Base-by-base conservation (phyloP, 2,888 invertebrate species). In the Lordiphosa andalusiaca region DNA sequence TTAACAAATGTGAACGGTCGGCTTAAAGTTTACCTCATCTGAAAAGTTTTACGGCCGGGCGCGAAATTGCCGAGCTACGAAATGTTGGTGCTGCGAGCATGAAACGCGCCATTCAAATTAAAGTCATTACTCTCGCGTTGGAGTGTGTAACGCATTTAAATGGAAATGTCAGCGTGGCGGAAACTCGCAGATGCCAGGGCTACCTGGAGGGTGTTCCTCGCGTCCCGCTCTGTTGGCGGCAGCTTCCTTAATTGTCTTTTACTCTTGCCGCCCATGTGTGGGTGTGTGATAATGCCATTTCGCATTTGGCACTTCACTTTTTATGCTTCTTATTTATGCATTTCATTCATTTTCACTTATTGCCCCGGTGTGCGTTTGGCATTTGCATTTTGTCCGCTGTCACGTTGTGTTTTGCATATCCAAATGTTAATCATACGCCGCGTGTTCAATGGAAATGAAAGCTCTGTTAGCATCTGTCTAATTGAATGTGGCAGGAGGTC, bases 321-420 rank as follows among this genome's bases (percentile, higher is more conserved):
- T 82, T 77, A 71, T 65, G 60, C 68, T 16, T 48, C 53, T 71
- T 71, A 68, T 73, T 82, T 77, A 83, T 82, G 74, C 83, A 84
- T 74, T 84, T 67, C 68, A 46, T 60, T 63, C 67, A 63, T 77
- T 84, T 69, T 65, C 78, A 80, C 69, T 67, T 61, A 68, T 66
- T 49, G 80, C 55, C 46, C 71, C 63, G 63, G 59, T 75, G 58
- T 60, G 56, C 53, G 30, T 9, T 65, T 61, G 62, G 33, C 59
- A 77, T 77, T 77, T 77, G 84, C 84, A 84, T 77, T 70, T 81
- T 53, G 35, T 54, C 49, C 58, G 44, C 50, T 59, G 76, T 72
- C 82, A 69, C 67, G 66, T 66, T 66, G 30, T 56, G 63, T 10
- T 72, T 80, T 69, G 76, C 83, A 80, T 76, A 80, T 67, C 38